Evolutionary conservation across 1,140 invertebrate species (phyloP).

Genomic region (Hormaphis cornu): DNA sequence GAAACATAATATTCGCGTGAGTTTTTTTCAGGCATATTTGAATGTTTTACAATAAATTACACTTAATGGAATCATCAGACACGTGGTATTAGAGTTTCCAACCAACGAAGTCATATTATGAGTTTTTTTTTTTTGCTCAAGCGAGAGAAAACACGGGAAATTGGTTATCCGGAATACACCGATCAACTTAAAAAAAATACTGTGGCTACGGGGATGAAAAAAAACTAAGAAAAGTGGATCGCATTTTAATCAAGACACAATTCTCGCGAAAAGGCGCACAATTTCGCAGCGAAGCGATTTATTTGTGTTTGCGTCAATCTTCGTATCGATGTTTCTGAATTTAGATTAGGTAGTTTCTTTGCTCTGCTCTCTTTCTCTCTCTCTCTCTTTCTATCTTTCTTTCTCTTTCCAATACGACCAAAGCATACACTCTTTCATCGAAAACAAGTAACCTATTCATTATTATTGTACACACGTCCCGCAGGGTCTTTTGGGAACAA

Average conservation of each 20-base stretch:
- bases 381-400: no score
- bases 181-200: not conserved
- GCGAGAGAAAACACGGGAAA: not conserved
- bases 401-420: not conserved
- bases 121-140: no score
- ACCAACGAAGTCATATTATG: not conserved
- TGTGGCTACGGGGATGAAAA: not conserved
- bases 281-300: not conserved
- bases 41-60: no score
- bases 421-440: not conserved
- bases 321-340: not conserved
- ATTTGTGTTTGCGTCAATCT: conserved; percentile 13
- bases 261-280: not conserved
- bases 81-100: no score
- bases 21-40: no score
- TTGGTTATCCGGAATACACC: not conserved
- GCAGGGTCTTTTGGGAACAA: not conserved
- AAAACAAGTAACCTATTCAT: not conserved
- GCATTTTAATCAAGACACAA: conserved; percentile 17
- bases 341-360: conserved; percentile 17
- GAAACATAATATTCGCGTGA: no score
- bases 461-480: not conserved
- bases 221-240: not conserved
- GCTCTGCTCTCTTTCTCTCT: not conserved
- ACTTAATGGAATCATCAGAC: no score